Base-by-base conservation (phyloP, 2,113 vertebrate genomes). In the Dendrocopos noguchii region DNA sequence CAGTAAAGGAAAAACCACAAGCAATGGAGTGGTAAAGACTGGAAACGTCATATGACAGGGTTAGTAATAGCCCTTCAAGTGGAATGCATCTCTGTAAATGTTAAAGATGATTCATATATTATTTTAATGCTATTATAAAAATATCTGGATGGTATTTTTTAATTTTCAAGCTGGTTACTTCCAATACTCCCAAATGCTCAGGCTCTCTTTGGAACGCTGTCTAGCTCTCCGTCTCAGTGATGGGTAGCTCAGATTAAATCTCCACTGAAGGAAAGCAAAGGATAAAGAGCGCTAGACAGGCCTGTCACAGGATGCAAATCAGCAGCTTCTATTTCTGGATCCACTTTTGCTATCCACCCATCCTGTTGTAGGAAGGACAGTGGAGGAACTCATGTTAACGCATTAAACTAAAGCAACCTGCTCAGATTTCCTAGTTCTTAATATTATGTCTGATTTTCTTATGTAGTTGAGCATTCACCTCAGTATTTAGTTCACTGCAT, bases 241-340 rank as follows among this genome's bases (percentile, higher is more conserved):
- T 10, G 10, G 44, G 66, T 76, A 92, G 63, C 42, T 92, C 42
- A 50, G 33, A 52, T 79, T 76, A 93, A 75, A 87, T 82, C 15
- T 78, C 70, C 57, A 44, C 28, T 88, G 79, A 84, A 91, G 42
- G 63, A 90, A 57, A 76, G 44, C 39, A 83, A 90, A 83, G 15
- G 59, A 84, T 84, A 81, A 89, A 36, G 15, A 83, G 66, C 44
- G 73, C 77, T 89, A 87, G 70, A 91, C 13, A 87, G 71, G 75
- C 67, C 52, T 91, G 78, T 92, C 72, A 89, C 13, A 82, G 90
- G 85, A 96, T 33, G 4, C 63, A 89, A 39, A 55, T 93, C 84
- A 81, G 73, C 84, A 93, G 64, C 66, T 96, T 94, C 84, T 94
- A 91, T 95, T 96, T 91, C 79, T 77, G 81, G 82, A 91, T 56